Evolutionary conservation across 2,113 vertebrate species (phyloP).

Genomic region (Crotalus tigris): DNA sequence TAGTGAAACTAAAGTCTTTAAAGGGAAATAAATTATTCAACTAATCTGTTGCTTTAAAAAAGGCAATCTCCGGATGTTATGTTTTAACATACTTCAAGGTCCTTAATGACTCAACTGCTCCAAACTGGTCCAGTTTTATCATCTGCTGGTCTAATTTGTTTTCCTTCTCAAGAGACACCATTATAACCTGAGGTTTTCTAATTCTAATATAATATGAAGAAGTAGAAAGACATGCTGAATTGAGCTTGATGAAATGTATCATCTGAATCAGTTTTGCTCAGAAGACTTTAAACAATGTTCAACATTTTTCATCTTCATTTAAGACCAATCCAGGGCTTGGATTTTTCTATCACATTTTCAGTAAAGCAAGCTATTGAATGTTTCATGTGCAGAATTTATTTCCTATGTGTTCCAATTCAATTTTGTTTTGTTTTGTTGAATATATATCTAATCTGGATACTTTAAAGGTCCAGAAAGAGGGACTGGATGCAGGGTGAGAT

Average conservation of each 20-base stretch:
- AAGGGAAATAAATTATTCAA: not conserved
- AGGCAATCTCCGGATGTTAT: not conserved
- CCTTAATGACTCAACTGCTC: constrained; percentile 48
- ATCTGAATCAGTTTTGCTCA: constrained; percentile 67
- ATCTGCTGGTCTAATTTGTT: constrained; percentile 51
- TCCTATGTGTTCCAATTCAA: constrained; percentile 42
- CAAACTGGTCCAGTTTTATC: constrained; percentile 54
- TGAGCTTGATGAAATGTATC: constrained; percentile 65
- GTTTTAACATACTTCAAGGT: constrained; percentile 40
- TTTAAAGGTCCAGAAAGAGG: constrained; percentile 29
- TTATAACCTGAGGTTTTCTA: constrained; percentile 53
- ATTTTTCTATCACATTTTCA: constrained; percentile 65
- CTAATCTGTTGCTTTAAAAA: constrained; percentile 6
- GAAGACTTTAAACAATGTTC: constrained; percentile 68
- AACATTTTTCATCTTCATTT: constrained; percentile 68
- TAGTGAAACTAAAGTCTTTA: not conserved
- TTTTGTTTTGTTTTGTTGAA: constrained; percentile 52
- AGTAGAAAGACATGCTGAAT: constrained; percentile 67
- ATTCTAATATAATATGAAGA: constrained; percentile 58
- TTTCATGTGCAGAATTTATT: constrained; percentile 63
- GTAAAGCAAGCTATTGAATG: constrained; percentile 64
- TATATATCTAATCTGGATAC: constrained; percentile 43
- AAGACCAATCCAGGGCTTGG: constrained; percentile 70
- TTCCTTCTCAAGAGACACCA: constrained; percentile 39
- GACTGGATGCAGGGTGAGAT: not conserved